Base-by-base conservation (phyloP, 2,113 vertebrate genomes). In the Callorhinus ursinus region DNA sequence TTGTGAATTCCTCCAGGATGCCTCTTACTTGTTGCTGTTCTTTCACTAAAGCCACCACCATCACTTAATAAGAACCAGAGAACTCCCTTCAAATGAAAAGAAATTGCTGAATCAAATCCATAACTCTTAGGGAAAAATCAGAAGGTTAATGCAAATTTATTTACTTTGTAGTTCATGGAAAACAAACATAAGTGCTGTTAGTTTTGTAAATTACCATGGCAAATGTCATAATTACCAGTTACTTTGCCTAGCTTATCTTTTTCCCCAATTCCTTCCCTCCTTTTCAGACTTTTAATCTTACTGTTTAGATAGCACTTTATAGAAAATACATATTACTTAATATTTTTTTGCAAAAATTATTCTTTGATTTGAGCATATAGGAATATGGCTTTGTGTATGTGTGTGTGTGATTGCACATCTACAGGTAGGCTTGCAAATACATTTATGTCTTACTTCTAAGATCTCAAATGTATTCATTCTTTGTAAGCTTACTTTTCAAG, bases 121-220 rank as follows among this genome's bases (percentile, higher is more conserved):
- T 71, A 53, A 94, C 51, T 83, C 28, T 67, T 63, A 83, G 69
- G 82, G 67, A 46, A 94, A 88, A 94, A 96, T 81, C 18, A 84
- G 28, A 92, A 59, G 51, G 22, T 88, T 91, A 55, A 83, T 57
- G 11, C 65, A 84, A 72, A 59, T 86, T 63, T 95, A 76, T 13
- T 51, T 67, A 67, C n/a, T 2, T 1, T 77, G 39, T 77, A 94
- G 31, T 86, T 86, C 12, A 53, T 61, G 19, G 53, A 55, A 93
- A 65, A 26, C 6, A 90, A 53, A 14, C 7, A 51, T 87, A 74
- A 79, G 49, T 69, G n/a, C 24, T 90, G 21, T 80, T 57, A 84
- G 33, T 53, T 33, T 89, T 42, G 19, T 59, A 55, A 57, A 82
- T 76, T 93, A 42, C 31, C 7, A 2, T 92, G 69, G 24, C 76